Base-by-base conservation (phyloP, 2,888 invertebrate species). In the Tenthredo distinguenda region DNA sequence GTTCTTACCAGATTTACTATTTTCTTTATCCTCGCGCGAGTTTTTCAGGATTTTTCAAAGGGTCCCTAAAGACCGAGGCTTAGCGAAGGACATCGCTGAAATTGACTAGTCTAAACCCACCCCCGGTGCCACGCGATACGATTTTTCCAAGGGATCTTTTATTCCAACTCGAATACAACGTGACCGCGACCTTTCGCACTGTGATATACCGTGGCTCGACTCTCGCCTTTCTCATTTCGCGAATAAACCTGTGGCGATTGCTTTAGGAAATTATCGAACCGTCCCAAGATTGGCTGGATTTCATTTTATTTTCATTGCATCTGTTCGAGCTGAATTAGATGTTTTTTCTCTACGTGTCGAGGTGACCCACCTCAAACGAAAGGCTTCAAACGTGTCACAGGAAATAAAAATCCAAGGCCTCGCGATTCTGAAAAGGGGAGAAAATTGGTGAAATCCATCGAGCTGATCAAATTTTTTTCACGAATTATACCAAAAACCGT, bases 1-100 rank as follows among this genome's bases (percentile, higher is more conserved):
- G 87, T 88, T 88, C 87, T 85, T 86, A 81, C 43, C 82, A 76
- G 71, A 77, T 85, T 65, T 58, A 84, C 86, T 85, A 87, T 87
- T 87, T 86, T 86, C 47, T 83, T 68, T 34, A 68, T 83, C 68
- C 68, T 50, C 34, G 31, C 18, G 31, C 81, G 81, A 65, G 43
- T n/a, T 47, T 81, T 71, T 31, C 21, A 43, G 47, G 71, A 83
- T 71, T 50, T 83, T 83, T 62, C 62, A 62, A 62, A 81, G 21
- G 62, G 4, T 81, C 81, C 31, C 81, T 5, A 9, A 40, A 40
- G 81, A 26, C 37, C 10, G 40, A 62, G 40, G 55, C 81, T 58
- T n/a, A 68, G 31, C 43, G 31, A 47, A 43, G 65, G 68, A 83
- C 50, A 62, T 55, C n/a, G 6, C 21, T 74, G 72, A 43, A 43